Evolutionary conservation across 2,888 invertebrate genomes (phyloP), one percentile per base, ranked within the genome.

Genomic region (Eristalinus aeneus): DNA sequence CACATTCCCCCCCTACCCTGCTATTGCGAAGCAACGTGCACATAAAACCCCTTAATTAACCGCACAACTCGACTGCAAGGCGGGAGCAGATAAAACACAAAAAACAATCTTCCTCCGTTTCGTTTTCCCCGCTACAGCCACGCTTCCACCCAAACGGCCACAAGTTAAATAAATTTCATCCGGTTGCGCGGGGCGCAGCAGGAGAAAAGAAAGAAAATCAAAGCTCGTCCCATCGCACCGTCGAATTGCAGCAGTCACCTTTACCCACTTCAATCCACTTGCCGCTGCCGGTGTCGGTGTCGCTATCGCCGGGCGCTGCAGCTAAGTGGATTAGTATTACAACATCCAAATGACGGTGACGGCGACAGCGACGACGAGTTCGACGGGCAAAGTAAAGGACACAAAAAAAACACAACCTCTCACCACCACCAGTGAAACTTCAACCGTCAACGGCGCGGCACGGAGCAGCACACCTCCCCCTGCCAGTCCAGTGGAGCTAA

Each of bases 311-410:
- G 67, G 32, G 64, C 64, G 69, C 63, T 77, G 58, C 77, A 68
- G 63, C 85, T 85, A 85, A 85, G 85, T 85, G 85, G 85, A 85
- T 85, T 85, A 85, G 85, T 85, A 85, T 85, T 85, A 85, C 85
- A 85, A 81, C 85, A 85, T 85, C 81, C 68, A 76, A 77, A 71
- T 75, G 63, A 84, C 78, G 79, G n/a, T n/a, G n/a, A 71, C 58
- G 56, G 36, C 58, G 72, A 77, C 32, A 58, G 63, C 54, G 16
- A 61, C 74, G 61, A 69, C 78, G 56, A 63, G 39, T 67, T 68
- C 32, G 46, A 31, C 27, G 39, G 39, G 32, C 53, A 20, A 63
- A 53, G 27, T 5, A 72, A 31, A 20, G 64, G 71, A 78, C 56
- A 61, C 39, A 27, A 73, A 73, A 63, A 53, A 53, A 79, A 22